Evolutionary conservation across 2,888 invertebrate genomes (phyloP), one percentile per base, ranked within the genome.

Genomic region (Ametastegia equiseti): DNA sequence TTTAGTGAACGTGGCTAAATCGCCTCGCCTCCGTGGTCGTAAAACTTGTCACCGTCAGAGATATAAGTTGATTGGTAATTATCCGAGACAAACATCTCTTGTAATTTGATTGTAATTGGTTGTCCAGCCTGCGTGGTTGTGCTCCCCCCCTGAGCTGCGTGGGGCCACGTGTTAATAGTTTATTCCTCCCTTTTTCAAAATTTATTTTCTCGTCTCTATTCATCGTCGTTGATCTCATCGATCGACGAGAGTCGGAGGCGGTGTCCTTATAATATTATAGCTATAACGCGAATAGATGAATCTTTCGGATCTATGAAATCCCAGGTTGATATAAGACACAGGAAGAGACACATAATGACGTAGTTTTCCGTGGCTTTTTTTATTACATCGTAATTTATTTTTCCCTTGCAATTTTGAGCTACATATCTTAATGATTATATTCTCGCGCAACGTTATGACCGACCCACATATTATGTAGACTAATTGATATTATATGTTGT

Each of bases 21-120:
- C 9, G 54, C 75, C 54, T 54, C 75, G 75, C 75, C 75, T 75
- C 23, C 50, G 19, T 19, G 33, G 33, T 54, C 60, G 60, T 42
- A 78, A 57, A 78, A 78, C 78, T 78, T 63, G 78, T 78, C 63
- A 36, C 23, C 42, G n/a, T 60, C 23, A 30, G 23, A 60, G 42
- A n/a, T n/a, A n/a, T n/a, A n/a, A 60, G 78, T 78, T 63, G 60
- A 78, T 78, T 45, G 57, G 63, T 78, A 36, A 78, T 78, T 42
- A 78, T 4, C 13, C 9, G 78, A 39, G 60, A 78, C 63, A 42
- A 78, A 57, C n/a, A 78, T 9, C 60, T 60, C 78, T 57, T 60
- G 78, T 63, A 78, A 78, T 78, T 78, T 63, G 42, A 19, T 78
- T 78, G 39, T 78, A 78, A 78, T 78, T 78, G 54, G 75, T 54